Evolutionary conservation across 2,888 invertebrate species (phyloP).

Genomic region (Tipula lateralis): DNA sequence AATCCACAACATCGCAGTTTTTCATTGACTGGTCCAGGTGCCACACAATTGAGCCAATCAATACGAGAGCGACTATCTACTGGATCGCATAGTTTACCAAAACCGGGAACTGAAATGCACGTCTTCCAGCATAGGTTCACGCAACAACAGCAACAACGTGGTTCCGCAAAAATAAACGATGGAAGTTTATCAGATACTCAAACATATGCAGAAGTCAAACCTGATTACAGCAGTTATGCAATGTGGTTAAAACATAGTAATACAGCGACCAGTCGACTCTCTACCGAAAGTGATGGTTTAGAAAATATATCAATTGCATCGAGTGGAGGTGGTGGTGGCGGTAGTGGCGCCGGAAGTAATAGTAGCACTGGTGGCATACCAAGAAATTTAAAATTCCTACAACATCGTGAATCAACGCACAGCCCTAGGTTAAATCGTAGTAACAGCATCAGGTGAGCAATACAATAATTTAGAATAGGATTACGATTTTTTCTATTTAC

Average conservation of each 20-base stretch:
- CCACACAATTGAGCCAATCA: conserved; percentile 80
- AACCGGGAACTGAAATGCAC: conserved; percentile 62
- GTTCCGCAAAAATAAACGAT: conserved; percentile 59
- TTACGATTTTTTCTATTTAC: background rate
- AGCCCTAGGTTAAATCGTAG: conserved; percentile 73
- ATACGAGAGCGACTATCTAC: conserved; percentile 76
- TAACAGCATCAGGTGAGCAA: conserved; percentile 78
- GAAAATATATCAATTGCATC: conserved; percentile 69
- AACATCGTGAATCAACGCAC: conserved; percentile 53
- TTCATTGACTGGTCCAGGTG: conserved; percentile 77
- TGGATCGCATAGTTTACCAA: conserved; percentile 82
- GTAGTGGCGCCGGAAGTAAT: conserved; percentile 47
- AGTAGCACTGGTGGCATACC: conserved; percentile 62
- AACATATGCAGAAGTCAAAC: conserved; percentile 65
- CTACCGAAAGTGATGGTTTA: conserved; percentile 81
- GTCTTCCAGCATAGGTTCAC: conserved; percentile 52
- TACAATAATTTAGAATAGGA: background rate
- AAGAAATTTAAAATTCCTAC: conserved; percentile 47
- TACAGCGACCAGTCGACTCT: conserved; percentile 70
- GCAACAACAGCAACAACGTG: conserved; percentile 42
- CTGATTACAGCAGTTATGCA: conserved; percentile 77
- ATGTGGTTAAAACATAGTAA: conserved; percentile 86
- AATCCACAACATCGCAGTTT: conserved; percentile 78
- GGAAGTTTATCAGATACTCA: conserved; percentile 84
- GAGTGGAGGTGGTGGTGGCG: conserved; percentile 59